These are phyloP conservation scores for Pterocles orientalis DNA, from an alignment of 2,113 vertebrate species.

Conservation along the genomic window DNA sequence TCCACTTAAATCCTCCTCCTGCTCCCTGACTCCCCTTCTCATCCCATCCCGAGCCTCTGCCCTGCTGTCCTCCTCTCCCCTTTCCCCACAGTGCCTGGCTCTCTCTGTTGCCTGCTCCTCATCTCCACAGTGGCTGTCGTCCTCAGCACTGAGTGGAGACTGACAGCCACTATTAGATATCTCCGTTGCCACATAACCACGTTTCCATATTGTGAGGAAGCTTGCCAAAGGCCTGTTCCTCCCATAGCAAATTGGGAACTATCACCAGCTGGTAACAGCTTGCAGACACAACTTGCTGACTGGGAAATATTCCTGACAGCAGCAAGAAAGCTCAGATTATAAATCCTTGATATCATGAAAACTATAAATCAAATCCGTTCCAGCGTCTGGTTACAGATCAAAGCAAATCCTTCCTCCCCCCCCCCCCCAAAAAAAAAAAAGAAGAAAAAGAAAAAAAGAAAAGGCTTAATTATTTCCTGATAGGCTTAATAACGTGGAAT, in stretches of 20 bases:
- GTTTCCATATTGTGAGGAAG: background rate
- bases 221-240: conserved; percentile 51
- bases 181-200: background rate
- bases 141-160: rapidly evolving
- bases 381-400: conserved; percentile 56
- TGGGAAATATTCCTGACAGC: conserved; percentile 67
- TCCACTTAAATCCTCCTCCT: background rate
- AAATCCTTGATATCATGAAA: conserved; percentile 58
- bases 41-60: background rate
- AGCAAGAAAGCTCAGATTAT: conserved; percentile 62
- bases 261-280: conserved; percentile 67
- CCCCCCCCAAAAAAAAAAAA: background rate
- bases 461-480: conserved; percentile 21
- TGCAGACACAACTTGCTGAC: conserved; percentile 55
- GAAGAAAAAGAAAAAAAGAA: background rate
- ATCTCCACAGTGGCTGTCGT: background rate
- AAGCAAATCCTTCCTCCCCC: conserved; percentile 16
- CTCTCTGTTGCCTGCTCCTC: background rate
- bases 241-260: conserved; percentile 33
- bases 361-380: conserved; percentile 53
- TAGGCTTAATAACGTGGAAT: conserved; percentile 38
- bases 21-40: background rate
- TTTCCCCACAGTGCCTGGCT: background rate
- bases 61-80: background rate
- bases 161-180: background rate